Percentiles rank a stretch among this genome's conserved stretches.
Conservation (phyloP, 2,888 invertebrate genomes). For the Lycocerus yunnanus region DNA sequence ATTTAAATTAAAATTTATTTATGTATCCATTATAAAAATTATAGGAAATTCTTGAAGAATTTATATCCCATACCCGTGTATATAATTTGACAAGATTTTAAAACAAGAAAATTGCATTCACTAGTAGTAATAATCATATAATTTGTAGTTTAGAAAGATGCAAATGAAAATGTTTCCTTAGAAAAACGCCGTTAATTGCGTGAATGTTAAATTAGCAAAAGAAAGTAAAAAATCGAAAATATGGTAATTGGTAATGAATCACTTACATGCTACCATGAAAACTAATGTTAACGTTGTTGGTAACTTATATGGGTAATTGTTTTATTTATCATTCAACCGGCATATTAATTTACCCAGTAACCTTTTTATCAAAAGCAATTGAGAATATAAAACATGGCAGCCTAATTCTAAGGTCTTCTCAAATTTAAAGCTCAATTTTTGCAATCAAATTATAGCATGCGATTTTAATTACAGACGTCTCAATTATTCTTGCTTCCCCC, state of each 20-base stretch:
- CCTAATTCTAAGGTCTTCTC: neutral
- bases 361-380: constrained; percentile 3
- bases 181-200: neutral
- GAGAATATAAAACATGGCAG: neutral
- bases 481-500: neutral
- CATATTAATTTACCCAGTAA: constrained; percentile 1
- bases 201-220: neutral
- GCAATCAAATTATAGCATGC: neutral
- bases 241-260: neutral
- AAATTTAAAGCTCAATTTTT: neutral
- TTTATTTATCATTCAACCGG: neutral
- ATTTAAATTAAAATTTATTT: neutral
- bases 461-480: neutral
- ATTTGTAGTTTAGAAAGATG: neutral
- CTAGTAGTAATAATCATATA: neutral
- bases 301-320: neutral
- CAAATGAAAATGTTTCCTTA: neutral
- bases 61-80: too few relatives aligned
- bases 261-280: neutral
- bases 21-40: neutral
- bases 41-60: neutral
- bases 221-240: constrained; percentile 5
- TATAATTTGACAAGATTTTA: neutral
- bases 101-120: neutral
- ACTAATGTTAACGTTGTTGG: neutral